Evolutionary conservation across 2,113 vertebrate genomes (phyloP).

Genomic region (Poeciliopsis prolifica): DNA sequence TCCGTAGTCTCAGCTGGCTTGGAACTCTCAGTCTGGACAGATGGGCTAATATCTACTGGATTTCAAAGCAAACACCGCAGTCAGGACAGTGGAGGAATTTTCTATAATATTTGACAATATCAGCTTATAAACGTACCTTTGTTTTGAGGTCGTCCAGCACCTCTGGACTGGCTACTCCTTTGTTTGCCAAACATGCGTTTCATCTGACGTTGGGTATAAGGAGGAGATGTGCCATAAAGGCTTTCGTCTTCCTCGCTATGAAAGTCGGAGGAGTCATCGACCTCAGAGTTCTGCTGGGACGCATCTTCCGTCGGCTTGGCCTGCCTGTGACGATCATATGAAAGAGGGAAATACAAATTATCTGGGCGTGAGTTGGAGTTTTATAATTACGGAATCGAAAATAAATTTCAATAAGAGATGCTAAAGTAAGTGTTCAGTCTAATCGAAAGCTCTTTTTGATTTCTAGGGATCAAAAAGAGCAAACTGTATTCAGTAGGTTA

Average conservation of each 20-base stretch:
- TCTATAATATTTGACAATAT: neutral
- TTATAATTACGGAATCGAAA: constrained; percentile 3
- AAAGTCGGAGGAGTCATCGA: constrained; percentile 90
- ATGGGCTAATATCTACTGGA: constrained; percentile 79
- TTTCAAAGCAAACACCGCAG: constrained; percentile 12
- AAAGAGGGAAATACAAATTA: neutral
- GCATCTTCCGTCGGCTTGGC: constrained; percentile 76
- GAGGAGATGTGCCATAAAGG: constrained; percentile 87
- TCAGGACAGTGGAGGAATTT: constrained; percentile 10
- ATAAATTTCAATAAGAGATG: neutral
- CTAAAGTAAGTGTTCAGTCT: constrained; percentile 20
- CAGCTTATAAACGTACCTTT: constrained; percentile 78
- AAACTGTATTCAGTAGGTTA: constrained; percentile 12
- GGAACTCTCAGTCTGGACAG: constrained; percentile 73
- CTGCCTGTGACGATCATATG: constrained; percentile 75
- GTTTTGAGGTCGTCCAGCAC: constrained; percentile 74
- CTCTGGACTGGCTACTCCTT: constrained; percentile 79
- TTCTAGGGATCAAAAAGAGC: constrained; percentile 32
- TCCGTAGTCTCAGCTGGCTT: constrained; percentile 82
- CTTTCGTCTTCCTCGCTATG: constrained; percentile 83
- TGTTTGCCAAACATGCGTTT: constrained; percentile 94
- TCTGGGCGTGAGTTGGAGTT: neutral
- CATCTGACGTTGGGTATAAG: constrained; percentile 90
- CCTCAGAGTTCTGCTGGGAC: constrained; percentile 76
- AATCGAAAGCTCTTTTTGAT: neutral